Percentiles rank a stretch among this genome's conserved stretches.
These are phyloP conservation scores for Pollicipes pollicipes DNA, from an alignment of 1,140 invertebrate species.

Conservation along the genomic window DNA sequence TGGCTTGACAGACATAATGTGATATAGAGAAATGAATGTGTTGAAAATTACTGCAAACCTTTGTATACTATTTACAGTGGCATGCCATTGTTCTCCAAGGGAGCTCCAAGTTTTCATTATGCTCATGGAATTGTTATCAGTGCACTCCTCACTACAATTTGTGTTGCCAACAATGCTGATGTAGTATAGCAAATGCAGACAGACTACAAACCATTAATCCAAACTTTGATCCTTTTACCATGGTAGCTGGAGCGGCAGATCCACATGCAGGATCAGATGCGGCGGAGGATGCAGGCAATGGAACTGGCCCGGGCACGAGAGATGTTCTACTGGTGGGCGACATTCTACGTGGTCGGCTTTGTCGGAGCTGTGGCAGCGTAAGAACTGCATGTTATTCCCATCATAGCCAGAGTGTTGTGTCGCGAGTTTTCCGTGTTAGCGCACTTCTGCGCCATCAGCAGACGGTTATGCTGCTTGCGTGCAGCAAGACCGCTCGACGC, in stretches of 20 bases:
- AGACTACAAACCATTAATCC: too few species aligned
- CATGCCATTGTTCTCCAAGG: too few species aligned
- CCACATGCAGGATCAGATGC: constrained; percentile 57
- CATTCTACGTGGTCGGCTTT: constrained; percentile 43
- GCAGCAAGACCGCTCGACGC: too few species aligned
- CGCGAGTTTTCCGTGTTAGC: neutral
- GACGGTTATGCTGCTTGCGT: too few species aligned
- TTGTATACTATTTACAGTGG: constrained; percentile 20
- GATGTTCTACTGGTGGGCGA: constrained; percentile 47
- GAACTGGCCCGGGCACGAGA: constrained; percentile 49
- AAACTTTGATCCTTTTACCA: too few species aligned
- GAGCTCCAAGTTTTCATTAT: neutral
- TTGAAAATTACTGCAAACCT: constrained; percentile 9
- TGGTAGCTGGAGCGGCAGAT: constrained; percentile 48
- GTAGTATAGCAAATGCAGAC: neutral
- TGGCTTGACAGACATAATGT: neutral
- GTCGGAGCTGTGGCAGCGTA: constrained; percentile 24
- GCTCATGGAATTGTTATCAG: neutral
- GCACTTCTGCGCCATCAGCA: neutral
- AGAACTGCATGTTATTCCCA: neutral
- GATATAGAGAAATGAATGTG: neutral
- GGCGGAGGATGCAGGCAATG: constrained; percentile 48
- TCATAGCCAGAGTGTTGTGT: neutral
- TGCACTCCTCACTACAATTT: constrained; percentile 4
- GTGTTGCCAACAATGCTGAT: neutral